Evolutionary conservation across 1,140 invertebrate genomes (phyloP), one percentile per base, ranked within the genome.

Genomic region (Sycophaga agraensis): DNA sequence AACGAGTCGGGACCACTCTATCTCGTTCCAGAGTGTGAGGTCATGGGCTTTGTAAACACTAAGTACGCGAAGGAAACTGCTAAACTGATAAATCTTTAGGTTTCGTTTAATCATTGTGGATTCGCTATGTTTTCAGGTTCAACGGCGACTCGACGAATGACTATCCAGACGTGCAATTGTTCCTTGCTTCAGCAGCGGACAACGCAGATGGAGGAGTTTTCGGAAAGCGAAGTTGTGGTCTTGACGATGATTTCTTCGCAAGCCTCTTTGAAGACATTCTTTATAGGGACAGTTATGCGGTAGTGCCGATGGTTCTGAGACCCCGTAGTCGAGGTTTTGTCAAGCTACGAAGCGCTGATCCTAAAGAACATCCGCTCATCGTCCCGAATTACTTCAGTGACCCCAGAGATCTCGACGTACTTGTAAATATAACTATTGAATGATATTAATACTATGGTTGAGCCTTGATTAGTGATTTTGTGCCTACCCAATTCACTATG

Each of bases 361-460:
- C 92, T 0, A 75, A 80, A 17, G 81, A 86, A 0, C 84, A 89
- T 67, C 94, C 94, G 0, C 72, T 85, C 6, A 92, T 97, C 34
- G 88, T 90, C 73, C 89, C 93, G 1, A 91, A 91, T 70, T 95
- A 94, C 73, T 89, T 89, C 45, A 75, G 84, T 0, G 79, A 91
- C 76, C 85, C 85, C 0, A 73, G 84, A 9, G 91, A 93, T 69
- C 73, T 91, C 11, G 83, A 86, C 67, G 76, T 87, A 42, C 74
- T 92, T 75, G 86, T 91, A 75, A 79, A 79, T 70, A 51, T 4
- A 19, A 37, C n/a, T n/a, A n/a, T n/a, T n/a, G n/a, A n/a, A n/a
- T n/a, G n/a, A n/a, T n/a, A n/a, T n/a, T n/a, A n/a, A n/a, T n/a
- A n/a, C n/a, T n/a, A n/a, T n/a, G n/a, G n/a, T n/a, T n/a, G n/a